Conservation (phyloP, 2,888 invertebrate genomes). For the Spilarctia lutea region DNA sequence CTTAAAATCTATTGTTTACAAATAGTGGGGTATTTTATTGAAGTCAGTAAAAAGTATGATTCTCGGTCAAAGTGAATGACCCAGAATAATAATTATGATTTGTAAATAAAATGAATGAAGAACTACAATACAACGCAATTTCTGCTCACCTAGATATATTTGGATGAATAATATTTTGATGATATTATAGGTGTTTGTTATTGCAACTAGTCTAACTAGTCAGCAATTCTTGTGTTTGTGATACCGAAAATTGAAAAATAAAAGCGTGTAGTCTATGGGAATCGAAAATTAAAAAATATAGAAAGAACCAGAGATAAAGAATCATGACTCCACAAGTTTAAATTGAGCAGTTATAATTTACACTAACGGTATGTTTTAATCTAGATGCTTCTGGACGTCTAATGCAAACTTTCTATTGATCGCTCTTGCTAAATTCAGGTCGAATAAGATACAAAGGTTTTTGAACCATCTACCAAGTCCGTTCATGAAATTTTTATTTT, state of each 20-base stretch:
- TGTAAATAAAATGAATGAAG: conserved; percentile 1
- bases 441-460: not conserved
- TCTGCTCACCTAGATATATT: not conserved
- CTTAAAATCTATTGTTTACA: conserved; percentile 18
- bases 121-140: not conserved
- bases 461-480: not conserved
- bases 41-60: conserved; percentile 5
- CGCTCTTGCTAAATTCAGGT: not conserved
- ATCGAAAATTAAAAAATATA: not conserved
- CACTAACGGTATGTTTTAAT: not conserved
- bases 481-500: not conserved
- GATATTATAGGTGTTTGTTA: too few relatives aligned
- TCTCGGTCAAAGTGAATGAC: conserved; percentile 2
- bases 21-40: not conserved
- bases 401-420: not conserved
- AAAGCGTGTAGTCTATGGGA: not conserved
- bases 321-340: not conserved
- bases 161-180: not conserved
- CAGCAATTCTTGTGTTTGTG: too few relatives aligned
- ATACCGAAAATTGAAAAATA: not conserved
- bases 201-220: too few relatives aligned
- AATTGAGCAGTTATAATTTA: not conserved
- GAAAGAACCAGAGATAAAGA: not conserved
- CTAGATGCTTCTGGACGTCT: not conserved
- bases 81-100: not conserved